Evolutionary conservation across 2,888 invertebrate genomes (phyloP).

Genomic region (Miltochrista miniata): DNA sequence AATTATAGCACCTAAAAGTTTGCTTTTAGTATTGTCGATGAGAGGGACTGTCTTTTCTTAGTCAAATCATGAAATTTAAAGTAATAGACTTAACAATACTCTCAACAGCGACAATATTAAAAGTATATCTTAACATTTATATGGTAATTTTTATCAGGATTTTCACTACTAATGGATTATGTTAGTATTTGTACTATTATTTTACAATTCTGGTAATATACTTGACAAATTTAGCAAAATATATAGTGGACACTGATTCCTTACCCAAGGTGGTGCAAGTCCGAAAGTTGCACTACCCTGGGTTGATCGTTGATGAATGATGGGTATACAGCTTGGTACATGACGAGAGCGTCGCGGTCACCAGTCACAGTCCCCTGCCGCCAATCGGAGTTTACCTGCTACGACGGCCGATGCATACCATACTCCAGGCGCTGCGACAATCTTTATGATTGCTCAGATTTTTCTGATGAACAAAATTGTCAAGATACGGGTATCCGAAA

Average conservation of each 20-base stretch:
- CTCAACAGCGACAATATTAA: too few relatives aligned
- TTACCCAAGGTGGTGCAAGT: background rate
- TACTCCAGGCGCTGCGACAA: conserved; percentile 92
- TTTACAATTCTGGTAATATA: too few relatives aligned
- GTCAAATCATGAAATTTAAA: too few relatives aligned
- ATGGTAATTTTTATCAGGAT: too few relatives aligned
- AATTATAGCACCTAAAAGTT: too few relatives aligned
- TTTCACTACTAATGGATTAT: too few relatives aligned
- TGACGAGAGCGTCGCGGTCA: conserved; percentile 63
- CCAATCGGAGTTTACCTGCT: conserved; percentile 88
- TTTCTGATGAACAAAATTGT: conserved; percentile 96
- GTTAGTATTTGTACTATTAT: too few relatives aligned
- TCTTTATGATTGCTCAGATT: conserved; percentile 95
- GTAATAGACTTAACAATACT: too few relatives aligned
- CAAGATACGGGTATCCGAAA: conserved; percentile 80
- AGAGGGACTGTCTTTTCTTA: too few relatives aligned
- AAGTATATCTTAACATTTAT: too few relatives aligned
- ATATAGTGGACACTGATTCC: background rate
- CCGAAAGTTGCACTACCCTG: background rate
- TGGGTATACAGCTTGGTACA: conserved; percentile 67
- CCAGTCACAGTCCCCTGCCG: conserved; percentile 74
- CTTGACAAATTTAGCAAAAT: background rate
- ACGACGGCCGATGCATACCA: conserved; percentile 90
- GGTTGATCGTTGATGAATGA: conserved; percentile 20
- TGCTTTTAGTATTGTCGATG: too few relatives aligned